Evolutionary conservation across 2,797 vertebrate genomes (phyloP), one percentile per base, ranked within the genome.

Genomic region (Eleutherodactylus coqui): DNA sequence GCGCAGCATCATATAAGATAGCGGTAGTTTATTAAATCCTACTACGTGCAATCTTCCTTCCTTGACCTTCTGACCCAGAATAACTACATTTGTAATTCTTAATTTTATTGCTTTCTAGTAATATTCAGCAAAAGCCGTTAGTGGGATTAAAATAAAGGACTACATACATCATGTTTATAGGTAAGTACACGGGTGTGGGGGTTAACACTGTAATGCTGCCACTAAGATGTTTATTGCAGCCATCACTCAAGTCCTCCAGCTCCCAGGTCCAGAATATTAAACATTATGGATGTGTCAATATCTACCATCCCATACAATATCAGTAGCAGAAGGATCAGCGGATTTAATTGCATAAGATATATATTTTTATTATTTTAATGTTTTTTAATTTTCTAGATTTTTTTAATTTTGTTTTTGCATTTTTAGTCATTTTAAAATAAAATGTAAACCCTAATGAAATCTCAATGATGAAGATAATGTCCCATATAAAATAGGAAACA

Each of bases 81-180:
- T 27, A 58, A 58, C n/a, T 27, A 32, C 34, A 27, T 16, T 24
- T 13, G n/a, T 78, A 34, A 58, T 78, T 27, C 32, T 38, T 8
- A 5, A 38, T 58, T 78, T 78, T 78, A 78, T 78, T 49, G 32
- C 17, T 38, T 53, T 36, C 32, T 77, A 62, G 55, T 60, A 60
- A 79, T 60, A 79, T n/a, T 79, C 77, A 41, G 55, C 24, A 79
- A 60, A 79, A 60, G 8, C n/a, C 62, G 55, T 19, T 78, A 58
- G 32, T 41, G n/a, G 36, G 36, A 60, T 79, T 79, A 79, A 79
- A 79, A 62, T 60, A 41, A 79, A 62, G 24, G 13, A 14, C 1
- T 3, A 14, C 34, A 45, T 60, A 38, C 36, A 79, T 78, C 77
- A 60, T 29, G 36, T 79, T 79, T 79, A 38, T 43, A 79, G 55